Conservation (phyloP, 2,888 invertebrate genomes). For the Acleris holmiana region DNA sequence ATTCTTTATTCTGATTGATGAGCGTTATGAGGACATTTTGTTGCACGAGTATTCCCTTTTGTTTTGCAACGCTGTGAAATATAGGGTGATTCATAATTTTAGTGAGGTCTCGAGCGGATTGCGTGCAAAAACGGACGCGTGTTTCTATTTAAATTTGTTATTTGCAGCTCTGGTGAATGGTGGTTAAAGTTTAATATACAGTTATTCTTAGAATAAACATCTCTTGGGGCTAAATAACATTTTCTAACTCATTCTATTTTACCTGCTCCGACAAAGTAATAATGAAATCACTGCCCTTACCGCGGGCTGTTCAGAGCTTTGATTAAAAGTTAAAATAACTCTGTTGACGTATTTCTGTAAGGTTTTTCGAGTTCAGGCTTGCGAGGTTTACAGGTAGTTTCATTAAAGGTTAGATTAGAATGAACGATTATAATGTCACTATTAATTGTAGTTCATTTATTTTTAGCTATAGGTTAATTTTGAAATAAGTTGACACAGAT, state of each 20-base stretch:
- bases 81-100: not conserved
- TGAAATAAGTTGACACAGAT: too few relatives aligned
- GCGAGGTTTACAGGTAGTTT: too few relatives aligned
- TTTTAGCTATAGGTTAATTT: too few relatives aligned
- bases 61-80: not conserved
- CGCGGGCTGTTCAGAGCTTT: not conserved
- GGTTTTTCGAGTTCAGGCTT: not conserved
- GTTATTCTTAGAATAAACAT: too few relatives aligned
- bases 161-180: too few relatives aligned
- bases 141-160: too few relatives aligned
- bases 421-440: too few relatives aligned
- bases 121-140: too few relatives aligned
- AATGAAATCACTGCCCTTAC: conserved; percentile 9
- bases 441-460: too few relatives aligned
- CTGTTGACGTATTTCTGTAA: not conserved
- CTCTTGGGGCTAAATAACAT: too few relatives aligned
- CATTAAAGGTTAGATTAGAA: too few relatives aligned
- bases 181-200: too few relatives aligned
- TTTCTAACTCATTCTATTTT: not conserved
- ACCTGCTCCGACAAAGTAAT: conserved; percentile 2
- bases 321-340: not conserved
- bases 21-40: conserved; percentile 9
- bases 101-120: not conserved
- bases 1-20: conserved; percentile 25
- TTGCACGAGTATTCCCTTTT: not conserved